Base-by-base conservation (phyloP, 1,140 invertebrate genomes). In the Aphelinus certus region DNA sequence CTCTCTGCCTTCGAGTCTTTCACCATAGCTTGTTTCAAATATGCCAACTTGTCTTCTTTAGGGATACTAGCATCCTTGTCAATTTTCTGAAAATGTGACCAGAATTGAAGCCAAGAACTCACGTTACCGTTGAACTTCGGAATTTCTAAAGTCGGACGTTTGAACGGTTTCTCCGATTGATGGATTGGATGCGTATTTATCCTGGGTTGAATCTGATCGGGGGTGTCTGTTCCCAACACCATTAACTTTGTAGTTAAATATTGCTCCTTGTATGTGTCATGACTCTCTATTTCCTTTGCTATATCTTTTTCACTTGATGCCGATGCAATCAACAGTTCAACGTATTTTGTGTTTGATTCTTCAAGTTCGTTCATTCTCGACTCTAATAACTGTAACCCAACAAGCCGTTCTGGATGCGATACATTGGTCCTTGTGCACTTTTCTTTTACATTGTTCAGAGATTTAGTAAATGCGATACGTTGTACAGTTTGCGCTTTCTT, bases 71-170 rank as follows among this genome's bases (percentile, higher is more conserved):
- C 2, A 58, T 81, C 67, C 7, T 79, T 67, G 67, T 83, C 62
- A 42, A 81, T 78, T 66, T 78, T 81, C 63, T 77, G 67, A 67
- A 83, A 83, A 10, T 77, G 67, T 3, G 62, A 57, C 56, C 72
- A 67, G 42, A 74, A 73, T 5, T 26, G 47, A 5, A 74, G 3
- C 64, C 63, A 74, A 3, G 67, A 57, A 6, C 10, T 42, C 4
- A 67, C 51, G n/a, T 45, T 46, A 46, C 53, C 65, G 7, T 57
- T 56, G 9, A 57, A 69, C 2, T 63, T 61, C 7, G 47, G 10
- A 10, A 69, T 45, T 49, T 69, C 51, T 58, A 62, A 48, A 10
- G 7, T 49, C 43, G 60, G 43, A 42, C 5, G 7, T 56, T 67
- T 69, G 55, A 45, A 10, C 46, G 55, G 3, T 69, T 48, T 58